These are phyloP conservation scores for Jaculus jaculus DNA, from an alignment of 2,113 vertebrate species.

Conservation along the genomic window DNA sequence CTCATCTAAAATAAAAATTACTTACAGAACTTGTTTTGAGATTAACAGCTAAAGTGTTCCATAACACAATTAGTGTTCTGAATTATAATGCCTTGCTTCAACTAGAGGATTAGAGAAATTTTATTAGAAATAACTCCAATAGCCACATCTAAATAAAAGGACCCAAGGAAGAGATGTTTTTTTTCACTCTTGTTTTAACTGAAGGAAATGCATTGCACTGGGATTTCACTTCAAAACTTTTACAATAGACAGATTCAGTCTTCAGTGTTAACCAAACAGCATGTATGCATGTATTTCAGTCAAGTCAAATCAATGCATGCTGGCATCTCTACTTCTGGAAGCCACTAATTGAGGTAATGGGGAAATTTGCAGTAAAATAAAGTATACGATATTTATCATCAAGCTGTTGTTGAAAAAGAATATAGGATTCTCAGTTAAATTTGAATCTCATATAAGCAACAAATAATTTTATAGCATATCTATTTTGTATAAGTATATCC, in stretches of 20 bases:
- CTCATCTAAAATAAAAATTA: constrained; percentile 39
- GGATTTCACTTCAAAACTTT: constrained; percentile 48
- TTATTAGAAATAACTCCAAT: not conserved
- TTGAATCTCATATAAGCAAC: constrained; percentile 41
- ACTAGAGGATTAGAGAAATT: not conserved
- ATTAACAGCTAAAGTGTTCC: constrained; percentile 30
- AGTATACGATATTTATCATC: not conserved
- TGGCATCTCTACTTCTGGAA: not conserved
- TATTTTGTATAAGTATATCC: not conserved
- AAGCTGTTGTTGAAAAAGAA: constrained; percentile 4
- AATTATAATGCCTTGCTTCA: constrained; percentile 33
- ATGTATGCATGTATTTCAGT: not conserved
- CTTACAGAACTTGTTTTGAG: constrained; percentile 13
- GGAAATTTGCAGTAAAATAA: not conserved
- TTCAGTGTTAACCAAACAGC: not conserved
- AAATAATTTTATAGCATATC: not conserved
- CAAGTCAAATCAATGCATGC: constrained; percentile 8
- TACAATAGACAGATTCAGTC: not conserved
- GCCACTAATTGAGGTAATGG: not conserved
- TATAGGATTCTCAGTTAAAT: not conserved
- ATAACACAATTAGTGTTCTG: constrained; percentile 44
- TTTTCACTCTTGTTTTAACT: constrained; percentile 21
- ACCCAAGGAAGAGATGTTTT: not conserved
- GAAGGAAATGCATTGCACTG: constrained; percentile 25
- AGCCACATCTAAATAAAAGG: constrained; percentile 21